These are phyloP conservation scores for Gastrophysa polygoni DNA, from an alignment of 2,888 invertebrate genomes.

Conservation along the genomic window DNA sequence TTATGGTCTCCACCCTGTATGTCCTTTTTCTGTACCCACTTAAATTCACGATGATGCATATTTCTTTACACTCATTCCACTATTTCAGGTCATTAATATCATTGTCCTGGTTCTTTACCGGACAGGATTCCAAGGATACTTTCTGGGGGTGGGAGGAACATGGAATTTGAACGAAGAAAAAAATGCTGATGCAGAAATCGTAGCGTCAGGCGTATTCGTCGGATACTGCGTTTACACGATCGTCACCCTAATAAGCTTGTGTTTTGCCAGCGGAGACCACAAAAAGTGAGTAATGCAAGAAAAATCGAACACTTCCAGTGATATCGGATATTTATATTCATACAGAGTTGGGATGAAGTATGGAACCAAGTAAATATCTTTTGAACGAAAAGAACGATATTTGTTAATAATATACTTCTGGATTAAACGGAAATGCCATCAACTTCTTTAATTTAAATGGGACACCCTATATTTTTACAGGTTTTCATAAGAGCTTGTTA, in stretches of 20 bases:
- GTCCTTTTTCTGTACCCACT: too few species aligned
- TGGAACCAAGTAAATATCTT: too few species aligned
- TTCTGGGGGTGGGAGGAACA: slow-evolving; percentile 86
- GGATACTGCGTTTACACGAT: slow-evolving; percentile 85
- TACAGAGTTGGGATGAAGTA: too few species aligned
- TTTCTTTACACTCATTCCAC: slow-evolving; percentile 6
- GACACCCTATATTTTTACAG: too few species aligned
- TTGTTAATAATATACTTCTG: too few species aligned
- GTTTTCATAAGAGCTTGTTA: too few species aligned
- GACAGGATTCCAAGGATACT: slow-evolving; percentile 81
- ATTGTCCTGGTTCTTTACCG: slow-evolving; percentile 81
- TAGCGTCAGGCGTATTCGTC: slow-evolving; percentile 85
- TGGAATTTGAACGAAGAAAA: slow-evolving; percentile 91
- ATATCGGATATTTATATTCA: too few species aligned
- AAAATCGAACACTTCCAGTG: too few species aligned
- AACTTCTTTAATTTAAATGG: too few species aligned
- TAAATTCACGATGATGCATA: too few species aligned
- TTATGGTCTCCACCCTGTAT: neutral
- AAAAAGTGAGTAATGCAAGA: slow-evolving; percentile 72
- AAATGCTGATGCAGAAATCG: slow-evolving; percentile 85
- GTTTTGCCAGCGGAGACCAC: slow-evolving; percentile 79
- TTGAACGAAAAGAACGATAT: too few species aligned
- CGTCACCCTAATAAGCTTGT: slow-evolving; percentile 75
- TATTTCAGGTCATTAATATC: slow-evolving; percentile 77
- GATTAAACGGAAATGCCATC: too few species aligned